Evolutionary conservation across 1,140 invertebrate species (phyloP).

Genomic region (Spodoptera frugiperda): DNA sequence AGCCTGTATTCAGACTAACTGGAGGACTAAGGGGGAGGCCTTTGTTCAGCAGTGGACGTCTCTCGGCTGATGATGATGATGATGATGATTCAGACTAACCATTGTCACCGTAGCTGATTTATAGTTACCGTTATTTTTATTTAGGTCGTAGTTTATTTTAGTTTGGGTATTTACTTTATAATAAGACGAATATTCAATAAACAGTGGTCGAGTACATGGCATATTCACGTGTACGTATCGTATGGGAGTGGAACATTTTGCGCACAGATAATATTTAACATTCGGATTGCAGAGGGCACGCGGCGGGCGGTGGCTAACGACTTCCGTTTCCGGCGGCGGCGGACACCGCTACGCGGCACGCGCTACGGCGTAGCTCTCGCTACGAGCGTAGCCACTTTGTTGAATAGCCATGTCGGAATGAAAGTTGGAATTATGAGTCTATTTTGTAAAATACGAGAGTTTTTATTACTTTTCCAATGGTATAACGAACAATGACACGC

Average conservation of each 20-base stretch:
- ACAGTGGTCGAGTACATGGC: too few species aligned
- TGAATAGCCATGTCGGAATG: conserved; percentile 44
- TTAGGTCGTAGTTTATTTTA: too few species aligned
- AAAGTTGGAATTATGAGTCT: conserved; percentile 38
- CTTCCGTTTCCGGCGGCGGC: conserved; percentile 67
- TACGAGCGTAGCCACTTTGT: conserved; percentile 46
- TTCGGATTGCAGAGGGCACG: conserved; percentile 44
- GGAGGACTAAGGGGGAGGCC: too few species aligned
- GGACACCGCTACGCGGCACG: conserved; percentile 47
- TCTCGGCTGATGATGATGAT: too few species aligned
- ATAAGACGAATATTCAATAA: too few species aligned
- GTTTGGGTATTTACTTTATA: too few species aligned
- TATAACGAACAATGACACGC: conserved; percentile 20
- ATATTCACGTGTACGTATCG: too few species aligned
- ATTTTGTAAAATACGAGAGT: conserved; percentile 55
- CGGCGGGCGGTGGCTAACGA: conserved; percentile 62
- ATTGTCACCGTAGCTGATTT: too few species aligned
- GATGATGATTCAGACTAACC: too few species aligned
- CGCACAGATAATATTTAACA: conserved; percentile 43
- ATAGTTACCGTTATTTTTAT: too few species aligned
- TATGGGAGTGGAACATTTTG: neutral
- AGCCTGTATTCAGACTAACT: too few species aligned
- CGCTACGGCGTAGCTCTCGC: conserved; percentile 48
- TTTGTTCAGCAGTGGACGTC: too few species aligned
- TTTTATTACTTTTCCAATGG: conserved; percentile 55